Percentiles rank a stretch among this genome's conserved stretches.
phyloP scores from a whole-genome alignment of 2,888 invertebrate genomes.

The Flexamia atlantica region DNA sequence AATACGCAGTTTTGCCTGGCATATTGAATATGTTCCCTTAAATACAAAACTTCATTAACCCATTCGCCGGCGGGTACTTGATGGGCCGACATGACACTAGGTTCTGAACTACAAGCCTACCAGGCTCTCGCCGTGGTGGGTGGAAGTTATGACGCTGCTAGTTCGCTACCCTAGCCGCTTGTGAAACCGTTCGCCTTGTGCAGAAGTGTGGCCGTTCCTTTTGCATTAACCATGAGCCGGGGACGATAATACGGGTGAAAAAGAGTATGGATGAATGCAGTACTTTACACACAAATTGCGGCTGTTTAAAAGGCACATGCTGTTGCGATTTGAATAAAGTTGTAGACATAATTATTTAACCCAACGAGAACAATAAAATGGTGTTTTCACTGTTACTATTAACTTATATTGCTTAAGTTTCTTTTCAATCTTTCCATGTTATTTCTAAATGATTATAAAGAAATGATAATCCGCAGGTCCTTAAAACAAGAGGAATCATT shows the following conservation, averaged over 20 bases:
- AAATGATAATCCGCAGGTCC: no score
- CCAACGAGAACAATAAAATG: no score
- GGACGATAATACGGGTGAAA: background rate
- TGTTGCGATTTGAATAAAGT: background rate
- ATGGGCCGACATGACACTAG: constrained; percentile 23
- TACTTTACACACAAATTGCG: background rate
- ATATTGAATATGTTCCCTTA: constrained; percentile 30
- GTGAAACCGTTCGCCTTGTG: constrained; percentile 2
- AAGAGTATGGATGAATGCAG: background rate
- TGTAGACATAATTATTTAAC: background rate
- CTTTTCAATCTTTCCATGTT: no score
- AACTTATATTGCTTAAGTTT: no score
- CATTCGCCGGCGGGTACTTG: constrained; percentile 5
- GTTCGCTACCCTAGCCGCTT: constrained; percentile 1
- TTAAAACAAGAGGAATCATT: no score
- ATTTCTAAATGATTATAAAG: no score
- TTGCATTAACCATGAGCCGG: background rate
- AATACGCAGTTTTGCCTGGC: background rate
- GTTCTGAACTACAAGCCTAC: constrained; percentile 6
- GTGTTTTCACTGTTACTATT: no score
- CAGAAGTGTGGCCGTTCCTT: background rate
- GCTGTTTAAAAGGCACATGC: background rate
- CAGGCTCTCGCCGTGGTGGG: background rate
- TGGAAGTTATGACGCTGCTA: constrained; percentile 18
- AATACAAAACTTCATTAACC: constrained; percentile 47